These are phyloP conservation scores for Nemapogon koenigi DNA, from an alignment of 2,888 invertebrate genomes.

Conservation along the genomic window DNA sequence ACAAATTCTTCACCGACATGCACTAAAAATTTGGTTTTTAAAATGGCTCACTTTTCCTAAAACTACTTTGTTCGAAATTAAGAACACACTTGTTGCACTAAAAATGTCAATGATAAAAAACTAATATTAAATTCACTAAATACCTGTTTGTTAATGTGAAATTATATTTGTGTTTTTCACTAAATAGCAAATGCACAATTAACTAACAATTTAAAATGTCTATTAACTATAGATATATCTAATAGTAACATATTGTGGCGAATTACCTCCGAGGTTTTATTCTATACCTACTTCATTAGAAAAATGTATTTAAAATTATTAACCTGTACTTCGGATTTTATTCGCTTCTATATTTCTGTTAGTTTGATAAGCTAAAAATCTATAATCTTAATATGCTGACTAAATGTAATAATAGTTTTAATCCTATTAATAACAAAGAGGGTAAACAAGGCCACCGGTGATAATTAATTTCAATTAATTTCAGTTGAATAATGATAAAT, in stretches of 20 bases:
- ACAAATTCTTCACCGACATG: constrained; percentile 57
- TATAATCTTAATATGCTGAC: too few species aligned
- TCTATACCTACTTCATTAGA: neutral
- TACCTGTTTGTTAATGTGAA: constrained; percentile 14
- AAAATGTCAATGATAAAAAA: constrained; percentile 16
- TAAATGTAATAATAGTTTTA: too few species aligned
- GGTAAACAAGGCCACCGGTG: constrained; percentile 35
- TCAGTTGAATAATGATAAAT: too few species aligned
- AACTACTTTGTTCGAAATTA: constrained; percentile 30
- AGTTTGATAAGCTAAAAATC: too few species aligned
- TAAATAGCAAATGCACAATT: constrained; percentile 4
- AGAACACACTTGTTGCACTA: constrained; percentile 41
- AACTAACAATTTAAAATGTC: neutral
- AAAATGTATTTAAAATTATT: neutral
- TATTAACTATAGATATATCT: constrained; percentile 1
- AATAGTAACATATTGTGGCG: constrained; percentile 6
- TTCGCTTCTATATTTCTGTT: constrained; percentile 5
- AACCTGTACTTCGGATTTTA: constrained; percentile 4
- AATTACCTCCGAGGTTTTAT: constrained; percentile 4
- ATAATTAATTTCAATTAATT: too few species aligned
- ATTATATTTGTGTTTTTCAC: constrained; percentile 8
- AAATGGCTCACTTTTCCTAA: constrained; percentile 66
- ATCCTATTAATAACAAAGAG: constrained; percentile 21
- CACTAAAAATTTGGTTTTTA: constrained; percentile 59
- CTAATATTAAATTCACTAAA: neutral